Evolutionary conservation across 2,797 vertebrate genomes (phyloP).

Genomic region (Lacerta agilis): DNA sequence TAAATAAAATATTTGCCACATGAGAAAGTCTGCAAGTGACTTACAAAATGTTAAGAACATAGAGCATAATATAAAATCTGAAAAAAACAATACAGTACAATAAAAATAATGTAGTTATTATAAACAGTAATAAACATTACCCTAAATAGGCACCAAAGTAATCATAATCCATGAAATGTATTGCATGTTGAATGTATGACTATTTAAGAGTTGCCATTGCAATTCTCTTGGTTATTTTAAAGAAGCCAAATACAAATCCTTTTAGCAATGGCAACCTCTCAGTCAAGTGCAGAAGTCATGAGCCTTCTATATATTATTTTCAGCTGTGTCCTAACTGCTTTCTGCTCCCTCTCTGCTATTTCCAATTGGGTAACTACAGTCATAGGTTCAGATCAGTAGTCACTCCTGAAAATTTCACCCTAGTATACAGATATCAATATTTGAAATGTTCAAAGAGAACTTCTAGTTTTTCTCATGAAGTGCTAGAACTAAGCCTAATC

Average conservation of each 20-base stretch:
- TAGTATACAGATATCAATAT: not conserved
- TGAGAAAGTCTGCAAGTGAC: not conserved
- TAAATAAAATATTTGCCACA: not conserved
- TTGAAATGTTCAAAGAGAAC: not conserved
- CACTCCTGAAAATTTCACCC: not conserved
- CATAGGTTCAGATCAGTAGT: fast-evolving
- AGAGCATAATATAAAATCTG: too few relatives aligned
- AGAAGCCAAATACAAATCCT: not conserved
- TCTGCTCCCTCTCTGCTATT: not conserved
- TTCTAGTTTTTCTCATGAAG: not conserved
- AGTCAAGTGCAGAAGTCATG: not conserved
- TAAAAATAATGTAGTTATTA: too few relatives aligned
- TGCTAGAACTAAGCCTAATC: not conserved
- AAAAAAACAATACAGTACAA: too few relatives aligned
- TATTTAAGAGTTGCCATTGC: not conserved
- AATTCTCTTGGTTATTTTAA: not conserved
- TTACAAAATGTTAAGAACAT: too few relatives aligned
- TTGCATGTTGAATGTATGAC: not conserved
- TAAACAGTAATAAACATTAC: too few relatives aligned
- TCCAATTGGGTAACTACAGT: not conserved
- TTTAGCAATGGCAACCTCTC: not conserved
- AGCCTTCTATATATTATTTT: not conserved
- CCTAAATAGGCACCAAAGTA: too few relatives aligned
- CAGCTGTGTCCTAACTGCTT: not conserved
- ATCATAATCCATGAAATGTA: not conserved